These are phyloP conservation scores for Tethea ocularis DNA, from an alignment of 2,888 invertebrate species.

Conservation along the genomic window DNA sequence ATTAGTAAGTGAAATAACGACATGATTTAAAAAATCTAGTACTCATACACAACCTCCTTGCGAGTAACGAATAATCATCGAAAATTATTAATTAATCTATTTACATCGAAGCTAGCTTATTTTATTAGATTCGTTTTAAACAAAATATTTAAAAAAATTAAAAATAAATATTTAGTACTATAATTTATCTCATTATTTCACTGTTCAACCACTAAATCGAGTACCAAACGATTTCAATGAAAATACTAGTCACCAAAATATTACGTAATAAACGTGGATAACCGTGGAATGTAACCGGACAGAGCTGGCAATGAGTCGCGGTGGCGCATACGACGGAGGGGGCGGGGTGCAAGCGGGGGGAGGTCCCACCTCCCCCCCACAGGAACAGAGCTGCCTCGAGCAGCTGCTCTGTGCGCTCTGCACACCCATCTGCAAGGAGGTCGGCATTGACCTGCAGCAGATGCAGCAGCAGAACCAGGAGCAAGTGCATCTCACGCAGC, in stretches of 20 bases:
- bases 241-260: no score
- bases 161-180: no score
- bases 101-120: no score
- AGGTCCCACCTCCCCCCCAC: conserved; percentile 22
- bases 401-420: conserved; percentile 77
- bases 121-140: no score
- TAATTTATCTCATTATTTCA: neutral
- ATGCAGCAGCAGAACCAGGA: conserved; percentile 50
- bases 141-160: no score
- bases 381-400: conserved; percentile 69
- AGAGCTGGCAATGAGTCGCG: conserved; percentile 73
- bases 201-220: neutral
- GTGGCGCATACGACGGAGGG: conserved; percentile 64
- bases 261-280: neutral
- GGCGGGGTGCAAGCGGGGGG: conserved; percentile 25
- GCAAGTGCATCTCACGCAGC: conserved; percentile 69
- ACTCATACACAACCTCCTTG: no score
- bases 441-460: conserved; percentile 73
- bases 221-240: neutral
- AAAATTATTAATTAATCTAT: no score
- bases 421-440: conserved; percentile 78
- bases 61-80: no score
- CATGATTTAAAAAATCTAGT: no score
- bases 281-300: conserved; percentile 20
- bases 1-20: no score